Base-by-base conservation (phyloP, 2,888 invertebrate genomes). In the Teinopalpus imperialis region DNA sequence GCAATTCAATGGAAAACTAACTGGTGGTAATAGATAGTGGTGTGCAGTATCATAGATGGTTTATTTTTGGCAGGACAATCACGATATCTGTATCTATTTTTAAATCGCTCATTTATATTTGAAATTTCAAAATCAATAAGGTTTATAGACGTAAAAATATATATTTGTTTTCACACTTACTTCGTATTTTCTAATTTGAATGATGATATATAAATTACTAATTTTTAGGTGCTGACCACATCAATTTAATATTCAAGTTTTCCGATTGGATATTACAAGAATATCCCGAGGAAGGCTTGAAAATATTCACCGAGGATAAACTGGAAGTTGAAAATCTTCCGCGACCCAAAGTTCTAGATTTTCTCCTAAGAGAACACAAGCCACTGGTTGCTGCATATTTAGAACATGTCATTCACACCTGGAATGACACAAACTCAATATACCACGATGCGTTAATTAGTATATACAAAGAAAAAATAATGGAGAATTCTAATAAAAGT, bases 361-460 rank as follows among this genome's bases (percentile, higher is more conserved):
- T 95, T 74, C 82, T 99, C 8, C 87, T 96, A n/a, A 91, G 94
- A 58, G 94, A 92, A 53, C 95, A 96, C 66, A 94, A 94, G 52
- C 74, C 91, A 8, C 87, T 97, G 14, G 96, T 97, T 0, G 95
- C 98, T 63, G 95, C 96, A 0, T 99, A 99, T 74, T 82, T 99
- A 67, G 98, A 99, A 71, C 98, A 99, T 71, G 93, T 99, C 0
- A 95, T 99, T 16, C 91, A 94, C 52, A 91, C 92, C 1, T 98
- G 98, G 97, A 92, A 93, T 51, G 99, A 99, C 57, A 91, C 90
- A 0, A 95, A 94, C 67, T 90, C 95, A 0, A 71, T 94, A 34
- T 96, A 98, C 63, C 99, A 99, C 76, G 98, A 99, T 70, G 94
- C 95, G 1, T 85, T 99, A 36, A 93, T 98, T 2, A 95, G 95